phyloP scores from a whole-genome alignment of 2,113 vertebrate genomes.

The Struthidea cinerea region DNA sequence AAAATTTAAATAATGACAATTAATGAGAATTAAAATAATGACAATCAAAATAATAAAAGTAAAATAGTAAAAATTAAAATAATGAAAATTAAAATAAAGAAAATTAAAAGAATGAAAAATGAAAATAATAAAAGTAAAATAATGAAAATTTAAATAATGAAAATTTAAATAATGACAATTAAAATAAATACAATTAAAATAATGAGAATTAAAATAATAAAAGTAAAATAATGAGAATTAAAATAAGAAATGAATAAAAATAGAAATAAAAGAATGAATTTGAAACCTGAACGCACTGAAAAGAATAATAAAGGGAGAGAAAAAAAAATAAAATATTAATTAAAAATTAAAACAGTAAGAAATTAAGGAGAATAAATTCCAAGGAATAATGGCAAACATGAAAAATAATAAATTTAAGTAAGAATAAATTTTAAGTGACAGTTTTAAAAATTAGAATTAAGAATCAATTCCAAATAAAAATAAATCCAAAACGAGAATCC shows the following conservation, averaged over 20 bases:
- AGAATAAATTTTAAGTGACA: too few relatives aligned
- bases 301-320: not conserved
- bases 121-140: not conserved
- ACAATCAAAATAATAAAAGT: too few relatives aligned
- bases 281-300: not conserved
- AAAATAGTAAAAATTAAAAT: too few relatives aligned
- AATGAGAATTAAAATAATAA: too few relatives aligned
- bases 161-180: not conserved
- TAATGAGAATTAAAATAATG: too few relatives aligned
- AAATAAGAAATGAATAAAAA: not conserved
- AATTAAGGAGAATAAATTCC: not conserved
- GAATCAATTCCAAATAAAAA: not conserved
- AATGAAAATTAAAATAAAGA: too few relatives aligned
- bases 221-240: not conserved
- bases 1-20: too few relatives aligned
- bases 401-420: too few relatives aligned
- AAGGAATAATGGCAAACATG: not conserved
- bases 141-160: not conserved
- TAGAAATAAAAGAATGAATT: not conserved
- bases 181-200: not conserved
- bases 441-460: not conserved
- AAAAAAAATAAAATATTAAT: not conserved
- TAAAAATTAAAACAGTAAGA: not conserved
- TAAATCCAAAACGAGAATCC: not conserved
- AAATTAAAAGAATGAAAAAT: too few relatives aligned